Evolutionary conservation across 2,113 vertebrate species (phyloP), one percentile per base, ranked within the genome.

Genomic region (Phylloscopus trochilus): DNA sequence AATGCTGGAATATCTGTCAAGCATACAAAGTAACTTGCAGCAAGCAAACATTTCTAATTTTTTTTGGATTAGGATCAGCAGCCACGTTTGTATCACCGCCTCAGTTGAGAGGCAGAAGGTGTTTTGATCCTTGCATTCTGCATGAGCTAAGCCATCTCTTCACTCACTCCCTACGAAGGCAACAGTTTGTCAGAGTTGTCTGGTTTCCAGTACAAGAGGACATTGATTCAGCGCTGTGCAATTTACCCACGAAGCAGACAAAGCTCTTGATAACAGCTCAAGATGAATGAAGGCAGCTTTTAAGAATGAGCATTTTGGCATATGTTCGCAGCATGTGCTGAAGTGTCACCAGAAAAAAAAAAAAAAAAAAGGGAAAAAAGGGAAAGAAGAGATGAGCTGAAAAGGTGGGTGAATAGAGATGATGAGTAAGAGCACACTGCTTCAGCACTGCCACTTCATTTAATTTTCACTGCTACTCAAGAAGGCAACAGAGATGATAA

Each of bases 211-310:
- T 51, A 96, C 52, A 89, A 92, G 58, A 70, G 33, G 74, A 87
- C 80, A 78, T 47, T 84, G 80, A 91, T 92, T 91, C 73, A 39
- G 66, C 0, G 0, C 26, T 41, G 39, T 64, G 73, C 64, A 83
- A 81, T 87, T 93, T 86, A 89, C 87, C 86, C 92, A 62, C 0
- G 2, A 72, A 87, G 89, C 81, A 94, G 83, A 91, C 83, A 89
- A 81, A 92, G 73, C 77, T 84, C 87, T 74, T 3, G 22, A 24
- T 91, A 94, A 91, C 69, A 81, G 77, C 73, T 94, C 89, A 68
- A 91, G 78, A 90, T 84, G 96, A 93, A 94, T 60, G 89, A 92
- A 94, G 46, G 80, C 83, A 75, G 87, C 60, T 91, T 94, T 93
- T 87, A 93, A 86, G 89, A 96, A 90, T 59, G 77, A 93, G 47